Base-by-base conservation (phyloP, 2,797 vertebrate genomes). In the Tapera naevia region DNA sequence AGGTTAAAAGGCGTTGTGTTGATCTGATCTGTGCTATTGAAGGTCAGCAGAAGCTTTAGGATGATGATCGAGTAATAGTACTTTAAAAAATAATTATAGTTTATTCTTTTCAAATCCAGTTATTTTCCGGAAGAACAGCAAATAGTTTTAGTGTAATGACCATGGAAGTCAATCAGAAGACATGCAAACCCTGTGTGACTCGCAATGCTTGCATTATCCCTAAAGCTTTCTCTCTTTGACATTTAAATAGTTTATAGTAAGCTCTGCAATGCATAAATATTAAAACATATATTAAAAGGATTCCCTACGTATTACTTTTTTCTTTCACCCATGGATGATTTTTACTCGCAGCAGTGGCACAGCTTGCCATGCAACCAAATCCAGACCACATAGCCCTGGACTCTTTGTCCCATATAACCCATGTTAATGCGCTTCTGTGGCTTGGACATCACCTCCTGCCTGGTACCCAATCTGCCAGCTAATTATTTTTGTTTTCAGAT, bases 31-130 rank as follows among this genome's bases (percentile, higher is more conserved):
- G 88, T 50, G 85, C 88, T 61, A 24, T 0, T 43, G 69, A 70
- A 86, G 78, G 76, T 76, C 93, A 92, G 74, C 66, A 75, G 82
- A 69, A 80, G 80, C 92, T 96, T 88, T 70, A 48, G 76, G 62
- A 78, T 51, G 65, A 91, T 56, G 71, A 60, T 12, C 11, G 64
- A 17, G 13, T 46, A 65, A 50, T 4, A 72, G 43, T 24, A n/a
- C 50, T 90, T 80, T 4, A 62, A 85, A 76, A 80, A 92, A 70
- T 41, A 89, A 74, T 80, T 50, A 35, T 7, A 43, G 67, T 30
- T 92, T 80, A 74, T 89, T 92, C 48, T 66, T 88, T 62, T 33
- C n/a, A 45, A 69, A 90, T 84, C 67, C 60, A 90, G n/a, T 82
- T 94, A 57, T 70, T 88, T 84, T n/a, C 76, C 4, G 4, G 81